These are phyloP conservation scores for Protobothrops flavoviridis DNA, from an alignment of 2,113 vertebrate species.

Conservation along the genomic window DNA sequence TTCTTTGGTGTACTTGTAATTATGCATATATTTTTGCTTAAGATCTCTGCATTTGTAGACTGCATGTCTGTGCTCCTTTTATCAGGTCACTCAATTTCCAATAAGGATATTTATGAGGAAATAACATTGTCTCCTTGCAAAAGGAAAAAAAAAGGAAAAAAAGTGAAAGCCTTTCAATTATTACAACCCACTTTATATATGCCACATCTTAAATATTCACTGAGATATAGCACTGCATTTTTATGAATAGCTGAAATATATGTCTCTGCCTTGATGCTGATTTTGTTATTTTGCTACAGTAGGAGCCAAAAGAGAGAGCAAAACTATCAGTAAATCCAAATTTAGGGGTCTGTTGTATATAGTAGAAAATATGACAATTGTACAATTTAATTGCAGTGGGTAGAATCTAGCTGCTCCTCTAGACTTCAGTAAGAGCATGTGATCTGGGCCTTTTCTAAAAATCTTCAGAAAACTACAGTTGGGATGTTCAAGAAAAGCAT, in stretches of 20 bases:
- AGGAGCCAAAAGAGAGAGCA: not conserved
- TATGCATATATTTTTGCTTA: constrained; percentile 15
- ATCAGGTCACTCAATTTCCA: constrained; percentile 30
- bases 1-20: not conserved
- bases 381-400: not conserved
- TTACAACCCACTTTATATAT: constrained; percentile 51
- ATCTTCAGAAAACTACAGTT: not conserved
- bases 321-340: not conserved
- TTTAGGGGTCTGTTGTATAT: not conserved
- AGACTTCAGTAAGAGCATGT: not conserved
- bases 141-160: constrained; percentile 72
- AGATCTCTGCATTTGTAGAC: constrained; percentile 1
- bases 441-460: not conserved
- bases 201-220: constrained; percentile 61
- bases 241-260: constrained; percentile 45
- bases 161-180: constrained; percentile 59
- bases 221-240: constrained; percentile 54
- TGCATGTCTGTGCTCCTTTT: not conserved
- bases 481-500: not conserved
- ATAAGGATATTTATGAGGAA: constrained; percentile 42
- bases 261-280: constrained; percentile 28
- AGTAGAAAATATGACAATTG: not conserved
- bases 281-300: constrained; percentile 22
- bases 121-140: constrained; percentile 61
- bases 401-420: not conserved